These are phyloP conservation scores for Pipra filicauda DNA, from an alignment of 2,113 vertebrate genomes.

Conservation along the genomic window DNA sequence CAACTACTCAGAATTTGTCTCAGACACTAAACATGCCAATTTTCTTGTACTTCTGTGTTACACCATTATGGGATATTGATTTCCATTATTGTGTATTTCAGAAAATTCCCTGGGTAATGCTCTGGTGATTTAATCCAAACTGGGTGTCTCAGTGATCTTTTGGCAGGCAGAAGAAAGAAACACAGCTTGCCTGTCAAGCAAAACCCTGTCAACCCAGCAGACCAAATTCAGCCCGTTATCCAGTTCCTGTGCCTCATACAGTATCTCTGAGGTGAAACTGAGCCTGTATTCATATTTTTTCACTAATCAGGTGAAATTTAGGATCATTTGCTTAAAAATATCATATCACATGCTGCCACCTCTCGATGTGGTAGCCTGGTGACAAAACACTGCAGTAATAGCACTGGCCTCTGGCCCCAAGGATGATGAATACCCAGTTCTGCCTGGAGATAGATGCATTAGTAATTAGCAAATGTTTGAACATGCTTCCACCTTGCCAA, in stretches of 20 bases:
- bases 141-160: not conserved
- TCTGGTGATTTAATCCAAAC: not conserved
- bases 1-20: not conserved
- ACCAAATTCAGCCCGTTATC: not conserved
- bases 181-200: not conserved
- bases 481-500: not conserved
- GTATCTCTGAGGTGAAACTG: not conserved
- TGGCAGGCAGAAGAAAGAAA: not conserved
- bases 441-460: not conserved
- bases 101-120: not conserved
- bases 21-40: not conserved
- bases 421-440: not conserved
- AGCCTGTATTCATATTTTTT: not conserved
- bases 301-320: not conserved
- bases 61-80: constrained; percentile 36
- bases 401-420: not conserved
- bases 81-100: constrained; percentile 26
- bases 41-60: not conserved
- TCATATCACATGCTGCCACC: not conserved
- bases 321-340: not conserved
- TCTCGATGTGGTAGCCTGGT: not conserved
- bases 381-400: not conserved
- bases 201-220: not conserved
- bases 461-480: not conserved
- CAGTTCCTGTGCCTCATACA: not conserved